A percentile compares a stretch with the other conserved stretches of the same genome.
phyloP scores from a whole-genome alignment of 1,140 invertebrate genomes.

The Aphaenogaster rudis region DNA sequence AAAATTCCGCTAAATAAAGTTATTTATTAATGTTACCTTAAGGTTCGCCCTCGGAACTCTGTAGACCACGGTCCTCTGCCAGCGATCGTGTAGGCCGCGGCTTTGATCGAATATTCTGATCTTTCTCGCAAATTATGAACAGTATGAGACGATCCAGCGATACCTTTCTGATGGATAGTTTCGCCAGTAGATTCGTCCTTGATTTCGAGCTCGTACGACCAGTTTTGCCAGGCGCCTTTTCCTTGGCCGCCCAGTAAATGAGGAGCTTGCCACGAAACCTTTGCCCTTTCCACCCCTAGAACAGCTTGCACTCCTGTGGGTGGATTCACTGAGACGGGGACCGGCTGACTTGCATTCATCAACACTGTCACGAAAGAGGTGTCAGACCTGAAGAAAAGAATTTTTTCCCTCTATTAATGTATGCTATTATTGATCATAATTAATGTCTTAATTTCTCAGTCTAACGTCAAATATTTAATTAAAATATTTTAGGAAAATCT shows the following conservation, averaged over 20 bases:
- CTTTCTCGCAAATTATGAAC: conserved; percentile 91
- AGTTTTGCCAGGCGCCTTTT: conserved; percentile 93
- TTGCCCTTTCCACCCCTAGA: conserved; percentile 91
- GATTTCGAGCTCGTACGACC: conserved; percentile 94
- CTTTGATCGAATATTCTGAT: conserved; percentile 92
- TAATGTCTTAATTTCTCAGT: background rate
- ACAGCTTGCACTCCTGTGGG: conserved; percentile 93
- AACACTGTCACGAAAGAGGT: conserved; percentile 88
- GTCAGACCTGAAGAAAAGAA: conserved; percentile 75
- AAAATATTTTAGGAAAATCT: background rate
- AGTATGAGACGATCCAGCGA: conserved; percentile 89
- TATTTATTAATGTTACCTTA: conserved; percentile 82
- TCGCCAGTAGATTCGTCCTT: conserved; percentile 87
- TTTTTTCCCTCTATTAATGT: background rate
- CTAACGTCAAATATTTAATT: background rate
- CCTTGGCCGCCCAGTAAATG: conserved; percentile 93
- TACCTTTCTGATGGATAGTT: conserved; percentile 87
- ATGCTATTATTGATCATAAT: background rate
- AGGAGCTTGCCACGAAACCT: conserved; percentile 93
- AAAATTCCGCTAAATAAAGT: background rate
- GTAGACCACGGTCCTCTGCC: conserved; percentile 94
- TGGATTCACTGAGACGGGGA: conserved; percentile 92
- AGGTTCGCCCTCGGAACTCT: conserved; percentile 90
- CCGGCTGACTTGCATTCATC: conserved; percentile 91
- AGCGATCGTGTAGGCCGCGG: conserved; percentile 91